These are phyloP conservation scores for Pinctada fucata DNA, from an alignment of 2,888 invertebrate genomes.

Conservation along the genomic window DNA sequence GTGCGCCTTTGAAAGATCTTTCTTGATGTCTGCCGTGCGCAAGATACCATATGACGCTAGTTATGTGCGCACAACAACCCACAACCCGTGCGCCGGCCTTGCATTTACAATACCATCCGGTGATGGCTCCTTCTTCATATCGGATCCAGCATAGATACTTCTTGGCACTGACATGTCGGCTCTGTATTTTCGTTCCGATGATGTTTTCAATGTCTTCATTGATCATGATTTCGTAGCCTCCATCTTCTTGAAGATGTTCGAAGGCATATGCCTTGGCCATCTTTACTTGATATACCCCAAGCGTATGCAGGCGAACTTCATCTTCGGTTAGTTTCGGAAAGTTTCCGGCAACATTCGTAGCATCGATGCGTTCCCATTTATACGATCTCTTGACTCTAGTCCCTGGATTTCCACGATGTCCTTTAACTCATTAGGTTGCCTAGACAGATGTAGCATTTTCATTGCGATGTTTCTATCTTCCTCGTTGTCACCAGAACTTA, in stretches of 20 bases:
- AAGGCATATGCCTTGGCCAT: conserved; percentile 4
- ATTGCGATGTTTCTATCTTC: conserved; percentile 5
- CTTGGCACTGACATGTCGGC: not conserved
- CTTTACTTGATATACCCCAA: conserved; percentile 5
- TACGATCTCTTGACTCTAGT: not conserved
- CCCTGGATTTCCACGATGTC: conserved; percentile 9
- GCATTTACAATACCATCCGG: conserved; percentile 1
- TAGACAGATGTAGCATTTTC: conserved; percentile 5
- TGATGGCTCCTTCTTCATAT: not conserved
- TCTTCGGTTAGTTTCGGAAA: not conserved
- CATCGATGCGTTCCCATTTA: not conserved
- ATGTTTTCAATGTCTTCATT: conserved; percentile 3
- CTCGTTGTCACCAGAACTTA: no score
- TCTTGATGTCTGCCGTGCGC: not conserved
- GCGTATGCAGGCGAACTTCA: not conserved
- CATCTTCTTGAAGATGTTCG: conserved; percentile 1
- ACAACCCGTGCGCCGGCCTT: conserved; percentile 3
- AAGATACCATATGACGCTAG: conserved; percentile 11
- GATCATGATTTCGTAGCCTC: not conserved
- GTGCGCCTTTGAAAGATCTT: not conserved
- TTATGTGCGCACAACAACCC: conserved; percentile 8
- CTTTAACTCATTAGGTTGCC: not conserved
- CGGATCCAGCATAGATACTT: not conserved
- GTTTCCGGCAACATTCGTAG: not conserved
- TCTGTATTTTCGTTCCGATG: conserved; percentile 1